Conservation (phyloP, 2,888 invertebrate species). For the Dilophus febrilis region DNA sequence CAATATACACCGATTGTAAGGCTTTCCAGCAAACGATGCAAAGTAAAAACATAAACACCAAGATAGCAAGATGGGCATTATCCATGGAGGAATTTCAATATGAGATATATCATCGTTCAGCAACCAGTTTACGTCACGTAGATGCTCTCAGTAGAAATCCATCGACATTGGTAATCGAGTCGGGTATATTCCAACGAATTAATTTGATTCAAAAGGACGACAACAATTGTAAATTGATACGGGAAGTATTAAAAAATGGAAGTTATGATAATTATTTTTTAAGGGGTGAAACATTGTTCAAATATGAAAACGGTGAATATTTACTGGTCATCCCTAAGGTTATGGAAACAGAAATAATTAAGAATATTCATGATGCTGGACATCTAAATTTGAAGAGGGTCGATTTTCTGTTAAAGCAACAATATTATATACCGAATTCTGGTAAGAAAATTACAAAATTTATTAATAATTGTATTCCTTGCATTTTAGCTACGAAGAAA, state of each 20-base stretch:
- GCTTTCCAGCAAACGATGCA: slow-evolving; percentile 19
- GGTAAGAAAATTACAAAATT: slow-evolving; percentile 3
- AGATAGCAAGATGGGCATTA: slow-evolving; percentile 15
- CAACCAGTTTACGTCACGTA: slow-evolving; percentile 10
- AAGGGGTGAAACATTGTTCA: slow-evolving; percentile 9
- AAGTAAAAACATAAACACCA: slow-evolving; percentile 16
- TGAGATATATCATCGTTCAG: slow-evolving; percentile 8
- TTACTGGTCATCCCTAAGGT: slow-evolving; percentile 5
- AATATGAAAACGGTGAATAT: slow-evolving; percentile 7
- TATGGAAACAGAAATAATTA: slow-evolving; percentile 11
- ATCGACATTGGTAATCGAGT: not conserved
- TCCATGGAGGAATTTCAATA: slow-evolving; percentile 11
- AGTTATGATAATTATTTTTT: slow-evolving; percentile 9
- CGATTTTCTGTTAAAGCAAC: too few relatives aligned
- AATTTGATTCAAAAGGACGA: slow-evolving; percentile 9
- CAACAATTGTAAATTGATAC: slow-evolving; percentile 9
- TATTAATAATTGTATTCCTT: too few relatives aligned
- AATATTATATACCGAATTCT: slow-evolving; percentile 6
- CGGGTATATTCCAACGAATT: not conserved
- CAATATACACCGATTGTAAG: slow-evolving; percentile 16
- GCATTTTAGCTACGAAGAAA: not conserved
- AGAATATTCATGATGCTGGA: slow-evolving; percentile 18
- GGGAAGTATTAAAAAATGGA: slow-evolving; percentile 7
- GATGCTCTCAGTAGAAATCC: slow-evolving; percentile 12
- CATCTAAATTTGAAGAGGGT: slow-evolving; percentile 19